Conservation (phyloP, 2,797 vertebrate species). For the Peromyscus attwateri region DNA sequence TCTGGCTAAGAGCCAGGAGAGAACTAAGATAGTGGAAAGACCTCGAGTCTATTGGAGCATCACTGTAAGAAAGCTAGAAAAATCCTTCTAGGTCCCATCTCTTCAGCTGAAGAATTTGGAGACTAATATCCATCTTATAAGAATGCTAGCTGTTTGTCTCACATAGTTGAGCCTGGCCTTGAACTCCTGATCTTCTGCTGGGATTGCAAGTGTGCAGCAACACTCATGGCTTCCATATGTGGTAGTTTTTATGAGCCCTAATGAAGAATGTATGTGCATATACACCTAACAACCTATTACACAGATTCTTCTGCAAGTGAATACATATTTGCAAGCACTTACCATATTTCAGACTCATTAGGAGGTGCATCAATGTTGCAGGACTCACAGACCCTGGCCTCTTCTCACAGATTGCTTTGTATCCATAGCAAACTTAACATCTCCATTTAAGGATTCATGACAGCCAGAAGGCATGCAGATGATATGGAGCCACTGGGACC, state of each 20-base stretch:
- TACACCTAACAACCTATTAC: not conserved
- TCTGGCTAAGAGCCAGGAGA: not conserved
- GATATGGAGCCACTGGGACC: not conserved
- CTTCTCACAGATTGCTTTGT: not conserved
- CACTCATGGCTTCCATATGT: not conserved
- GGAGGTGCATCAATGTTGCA: not conserved
- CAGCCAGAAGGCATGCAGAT: not conserved
- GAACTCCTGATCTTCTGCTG: not conserved
- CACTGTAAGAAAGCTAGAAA: not conserved
- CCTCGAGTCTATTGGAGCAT: not conserved
- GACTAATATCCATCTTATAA: not conserved
- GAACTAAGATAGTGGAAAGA: not conserved
- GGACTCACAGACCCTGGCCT: not conserved
- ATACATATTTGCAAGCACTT: not conserved
- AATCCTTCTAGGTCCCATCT: not conserved
- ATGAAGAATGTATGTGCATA: not conserved
- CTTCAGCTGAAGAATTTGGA: not conserved
- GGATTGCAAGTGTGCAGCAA: not conserved
- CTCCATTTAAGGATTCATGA: not conserved
- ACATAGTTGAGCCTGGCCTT: not conserved
- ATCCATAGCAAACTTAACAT: not conserved
- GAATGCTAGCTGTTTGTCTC: not conserved
- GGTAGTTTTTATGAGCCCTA: not conserved
- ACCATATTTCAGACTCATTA: not conserved
- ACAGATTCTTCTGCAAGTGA: not conserved